Evolutionary conservation across 2,888 invertebrate species (phyloP), one percentile per base, ranked within the genome.

Genomic region (Drosophila neutralis): DNA sequence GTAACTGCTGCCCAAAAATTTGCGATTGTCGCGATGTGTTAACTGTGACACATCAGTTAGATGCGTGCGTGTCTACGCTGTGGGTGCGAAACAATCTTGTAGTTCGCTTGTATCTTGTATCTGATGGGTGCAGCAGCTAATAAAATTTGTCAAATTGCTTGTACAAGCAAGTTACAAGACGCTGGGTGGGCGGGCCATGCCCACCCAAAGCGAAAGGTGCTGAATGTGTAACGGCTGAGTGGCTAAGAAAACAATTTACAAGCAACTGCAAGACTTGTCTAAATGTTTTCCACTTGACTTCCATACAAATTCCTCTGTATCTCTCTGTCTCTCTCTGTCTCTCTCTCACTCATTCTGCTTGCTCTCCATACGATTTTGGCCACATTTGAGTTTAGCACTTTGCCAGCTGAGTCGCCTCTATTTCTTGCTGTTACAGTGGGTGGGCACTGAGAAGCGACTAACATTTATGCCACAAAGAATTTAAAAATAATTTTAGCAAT

Each of bases 371-470:
- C 61, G 66, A 31, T 61, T 71, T 69, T 59, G 67, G 69, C 69
- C 36, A 69, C 36, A 66, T 58, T 51, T 59, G 65, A 59, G 40
- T 60, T 51, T 31, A 35, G 36, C 31, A 49, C 58, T 49, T 61
- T 61, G 67, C 60, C 42, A 42, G 60, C 60, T 57, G 57, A 24
- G 29, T 52, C 45, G 36, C 42, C 42, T 57, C 31, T 42, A 57
- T 57, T 13, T 36, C n/a, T 35, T 7, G 33, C 69, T 80, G 87
- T 78, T 84, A 80, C 89, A 87, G 90, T 88, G 87, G 83, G 86
- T 86, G 87, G 88, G 90, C 80, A 73, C 75, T 89, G 91, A 85
- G 91, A 89, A 91, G 80, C 85, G 76, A 73, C 89, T 89, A 89
- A 90, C 89, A 89, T 91, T 89, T 91, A 85, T 82, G 79, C 78